These are phyloP conservation scores for Phalacrocorax aristotelis DNA, from an alignment of 2,113 vertebrate genomes.

Conservation along the genomic window DNA sequence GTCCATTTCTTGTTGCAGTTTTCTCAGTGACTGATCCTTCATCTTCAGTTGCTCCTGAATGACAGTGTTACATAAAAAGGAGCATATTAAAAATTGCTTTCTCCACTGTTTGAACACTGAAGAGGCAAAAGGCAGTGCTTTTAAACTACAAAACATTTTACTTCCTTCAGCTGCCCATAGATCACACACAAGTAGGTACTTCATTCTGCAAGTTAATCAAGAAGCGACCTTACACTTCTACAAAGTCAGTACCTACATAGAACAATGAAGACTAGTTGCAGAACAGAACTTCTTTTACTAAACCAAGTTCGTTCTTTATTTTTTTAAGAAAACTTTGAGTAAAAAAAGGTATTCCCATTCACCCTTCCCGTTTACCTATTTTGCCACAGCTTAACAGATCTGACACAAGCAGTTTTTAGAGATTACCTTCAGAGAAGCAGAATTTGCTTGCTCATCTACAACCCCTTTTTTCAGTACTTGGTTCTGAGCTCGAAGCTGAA, in stretches of 20 bases:
- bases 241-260: not conserved
- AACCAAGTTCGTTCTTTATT: not conserved
- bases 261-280: not conserved
- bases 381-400: not conserved
- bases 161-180: not conserved
- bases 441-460: slow-evolving; percentile 93
- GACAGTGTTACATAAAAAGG: not conserved
- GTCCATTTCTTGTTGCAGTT: slow-evolving; percentile 98
- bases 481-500: slow-evolving; percentile 96
- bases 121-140: not conserved
- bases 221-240: not conserved
- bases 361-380: not conserved
- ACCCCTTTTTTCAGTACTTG: slow-evolving; percentile 98
- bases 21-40: slow-evolving; percentile 93
- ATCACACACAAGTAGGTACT: not conserved
- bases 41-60: slow-evolving; percentile 94
- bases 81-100: not conserved
- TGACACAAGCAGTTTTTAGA: not conserved
- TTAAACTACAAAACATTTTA: not conserved
- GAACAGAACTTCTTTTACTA: not conserved
- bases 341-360: not conserved
- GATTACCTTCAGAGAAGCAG: slow-evolving; percentile 88
- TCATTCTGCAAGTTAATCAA: not conserved
- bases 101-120: not conserved
- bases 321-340: not conserved